Evolutionary conservation across 2,888 invertebrate species (phyloP), one percentile per base, ranked within the genome.

Genomic region (Chrysotoxum bicinctum): DNA sequence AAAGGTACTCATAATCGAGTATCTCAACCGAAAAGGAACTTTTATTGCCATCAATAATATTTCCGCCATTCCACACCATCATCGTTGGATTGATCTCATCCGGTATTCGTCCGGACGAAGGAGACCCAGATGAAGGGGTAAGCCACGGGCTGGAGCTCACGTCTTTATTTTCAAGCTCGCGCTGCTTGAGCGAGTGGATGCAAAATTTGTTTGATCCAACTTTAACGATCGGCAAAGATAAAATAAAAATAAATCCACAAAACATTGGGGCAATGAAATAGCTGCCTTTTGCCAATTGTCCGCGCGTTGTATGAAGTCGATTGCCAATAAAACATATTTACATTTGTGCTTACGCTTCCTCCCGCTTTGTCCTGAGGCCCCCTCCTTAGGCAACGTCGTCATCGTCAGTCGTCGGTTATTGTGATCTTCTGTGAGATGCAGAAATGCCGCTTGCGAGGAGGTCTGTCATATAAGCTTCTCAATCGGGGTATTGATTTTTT

Each of bases 151-250:
- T 62, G 74, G 45, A 52, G 23, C 54, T 80, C 80, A 85, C 85
- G 76, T 85, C 85, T 85, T 80, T 69, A 80, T 85, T 85, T 72
- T 35, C 48, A 68, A 80, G 72, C 54, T 52, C 32, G 62, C 52
- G 52, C 60, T 78, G 68, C 72, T 58, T 48, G 32, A 64, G 54
- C 72, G 70, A 74, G 79, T 76, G 72, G 80, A 80, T 85, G 69
- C 85, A 76, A 85, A 85, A 85, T 85, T 85, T 85, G 85, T 85
- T 85, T 85, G 85, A 85, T 85, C 80, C 85, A 81, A 85, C 85
- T 85, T 85, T 85, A 85, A 85, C 80, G 85, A 85, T 85, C 85
- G 85, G 85, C 85, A 85, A 85, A 85, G 85, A 85, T 85, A 73
- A 85, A 80, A 35, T 54, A 68, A 85, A 75, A 80, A 76, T 23